Evolutionary conservation across 1,140 invertebrate genomes (phyloP), one percentile per base, ranked within the genome.

Genomic region (Holotrichia oblita): DNA sequence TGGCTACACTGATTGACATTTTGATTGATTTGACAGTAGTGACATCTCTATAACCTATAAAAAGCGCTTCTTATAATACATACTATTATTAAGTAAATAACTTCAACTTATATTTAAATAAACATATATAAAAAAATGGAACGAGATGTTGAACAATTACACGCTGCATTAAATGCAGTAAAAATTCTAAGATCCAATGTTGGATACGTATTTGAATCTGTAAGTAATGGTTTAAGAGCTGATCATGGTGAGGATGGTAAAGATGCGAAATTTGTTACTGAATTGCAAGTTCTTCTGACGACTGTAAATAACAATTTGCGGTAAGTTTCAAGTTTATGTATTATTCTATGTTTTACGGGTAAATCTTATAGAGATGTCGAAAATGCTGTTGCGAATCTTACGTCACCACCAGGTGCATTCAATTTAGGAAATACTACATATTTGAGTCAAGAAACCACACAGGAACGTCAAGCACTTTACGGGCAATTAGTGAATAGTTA

Each of bases 381-480:
- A 85, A 92, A 93, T 85, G 89, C 93, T 7, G 91, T 94, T 3
- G 91, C 90, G 77, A 90, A 89, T 42, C 85, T 97, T 20, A 92
- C 91, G 72, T 90, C 93, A 79, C 93, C 94, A 2, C 90, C 91
- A 17, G 92, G 93, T 0, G 92, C 94, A 2, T 94, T 96, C 83
- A 93, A 90, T 82, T 88, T 97, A 42, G 95, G 94, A 0, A 97
- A 96, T 82, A 94, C 95, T 10, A 91, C 93, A 14, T 93, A 91
- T 84, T 87, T 97, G 12, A 94, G 92, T 80, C 95, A 97, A 88
- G 96, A 98, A 87, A 95, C 94, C 0, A 93, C 94, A 0, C 93
- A 94, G 85, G 96, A 97, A 81, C 89, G 94, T 40, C 94, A 96
- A 85, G 92, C 94, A n/a, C 85, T 97, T 6, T 97, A 97, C 85